Evolutionary conservation across 1,140 invertebrate species (phyloP).

Genomic region (Harpegnathos saltator): DNA sequence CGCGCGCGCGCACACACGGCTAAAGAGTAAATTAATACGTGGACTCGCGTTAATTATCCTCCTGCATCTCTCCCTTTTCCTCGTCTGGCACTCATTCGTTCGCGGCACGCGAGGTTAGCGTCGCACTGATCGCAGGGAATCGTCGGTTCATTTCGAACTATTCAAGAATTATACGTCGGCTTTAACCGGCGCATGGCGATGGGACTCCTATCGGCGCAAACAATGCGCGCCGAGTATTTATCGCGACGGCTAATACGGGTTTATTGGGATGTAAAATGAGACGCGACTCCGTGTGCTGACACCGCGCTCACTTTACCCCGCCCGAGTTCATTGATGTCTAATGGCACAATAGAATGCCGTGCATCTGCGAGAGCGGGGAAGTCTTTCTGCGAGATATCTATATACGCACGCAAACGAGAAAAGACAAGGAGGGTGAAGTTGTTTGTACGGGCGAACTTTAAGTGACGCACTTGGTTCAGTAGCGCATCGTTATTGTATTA

Average conservation of each 20-base stretch:
- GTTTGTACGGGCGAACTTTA: no score
- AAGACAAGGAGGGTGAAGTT: no score
- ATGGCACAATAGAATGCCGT: slow-evolving; percentile 56
- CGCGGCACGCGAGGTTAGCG: slow-evolving; percentile 21
- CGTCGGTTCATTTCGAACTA: slow-evolving; percentile 53
- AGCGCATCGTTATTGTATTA: no score
- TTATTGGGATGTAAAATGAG: slow-evolving; percentile 82
- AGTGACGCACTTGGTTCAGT: no score
- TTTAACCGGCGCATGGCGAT: slow-evolving; percentile 70
- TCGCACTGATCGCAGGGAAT: slow-evolving; percentile 57
- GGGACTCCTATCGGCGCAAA: slow-evolving; percentile 72
- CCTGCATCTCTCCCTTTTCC: background rate
- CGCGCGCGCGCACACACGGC: background rate
- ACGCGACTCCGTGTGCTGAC: slow-evolving; percentile 75
- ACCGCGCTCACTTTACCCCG: slow-evolving; percentile 69
- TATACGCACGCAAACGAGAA: no score
- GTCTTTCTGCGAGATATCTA: background rate
- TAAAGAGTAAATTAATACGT: slow-evolving; percentile 45
- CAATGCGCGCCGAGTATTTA: slow-evolving; percentile 77
- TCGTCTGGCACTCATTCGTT: background rate
- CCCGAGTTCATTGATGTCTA: slow-evolving; percentile 44
- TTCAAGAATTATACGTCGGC: slow-evolving; percentile 65
- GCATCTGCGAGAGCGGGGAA: background rate
- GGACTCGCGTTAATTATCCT: slow-evolving; percentile 27
- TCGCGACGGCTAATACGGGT: slow-evolving; percentile 78